Base-by-base conservation (phyloP, 2,113 vertebrate genomes). In the Sterna hirundo region DNA sequence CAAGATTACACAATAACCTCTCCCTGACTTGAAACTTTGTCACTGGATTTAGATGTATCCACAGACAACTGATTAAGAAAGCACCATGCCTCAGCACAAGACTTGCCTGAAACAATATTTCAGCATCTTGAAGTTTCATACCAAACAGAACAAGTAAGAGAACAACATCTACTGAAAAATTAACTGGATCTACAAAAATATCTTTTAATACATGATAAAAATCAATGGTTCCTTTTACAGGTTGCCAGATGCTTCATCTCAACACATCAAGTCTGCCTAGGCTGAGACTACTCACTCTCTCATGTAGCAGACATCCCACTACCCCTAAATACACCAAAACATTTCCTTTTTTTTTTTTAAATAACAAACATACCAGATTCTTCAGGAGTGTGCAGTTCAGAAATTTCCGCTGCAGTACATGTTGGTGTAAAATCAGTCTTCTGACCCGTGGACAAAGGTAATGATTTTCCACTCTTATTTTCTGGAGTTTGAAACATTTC, bases 401-500 rank as follows among this genome's bases (percentile, higher is more conserved):
- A 99, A 29, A 94, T 79, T 11, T 99, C 98, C 2, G 91, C 44
- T 72, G 95, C 13, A 36, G 46, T 14, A 77, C 94, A 83, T 0
- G 55, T 25, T 19, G 92, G 89, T 32, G 88, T 93, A 30, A 52
- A 51, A 85, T 54, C 68, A 23, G 94, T 96, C 21, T 96, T 96
- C 66, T 90, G 70, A 13, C 38, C n/a, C 77, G 57, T 13, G 20
- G 57, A 62, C 6, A 78, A 38, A n/a, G 75, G 32, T 5, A 54
- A 38, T 13, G 87, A 61, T 65, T 60, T 96, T 42, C 79, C 96
- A 55, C 65, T 98, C 22, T 64, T 79, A 58, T 81, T 88, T 49
- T 81, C 92, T 23, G 99, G 99, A 3, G 98, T 99, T 94, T 98
- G 98, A 76, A 99, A 99, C 91, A 99, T 98, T 60, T 99, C 98